Evolutionary conservation across 2,113 vertebrate genomes (phyloP), one percentile per base, ranked within the genome.

Genomic region (Colistium nudipinnis): DNA sequence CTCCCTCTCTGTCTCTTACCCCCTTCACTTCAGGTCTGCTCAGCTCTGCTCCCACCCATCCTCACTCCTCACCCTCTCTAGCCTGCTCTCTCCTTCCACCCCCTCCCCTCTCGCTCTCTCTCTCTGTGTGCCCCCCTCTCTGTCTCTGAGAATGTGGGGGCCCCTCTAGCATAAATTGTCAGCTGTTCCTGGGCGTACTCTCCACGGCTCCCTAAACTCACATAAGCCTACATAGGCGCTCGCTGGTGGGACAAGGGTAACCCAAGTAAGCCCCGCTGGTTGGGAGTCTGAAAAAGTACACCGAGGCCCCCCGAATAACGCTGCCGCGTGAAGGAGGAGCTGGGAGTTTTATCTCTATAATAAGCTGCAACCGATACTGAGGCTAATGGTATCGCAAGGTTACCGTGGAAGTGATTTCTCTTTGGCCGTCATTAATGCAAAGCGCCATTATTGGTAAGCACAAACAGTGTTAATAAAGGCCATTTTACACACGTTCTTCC

Each of bases 151-250:
- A 92, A 90, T 90, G 89, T 89, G 83, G 89, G 89, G 89, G 87
- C 91, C 88, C 88, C 88, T 83, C 88, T 82, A 82, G 88, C 85
- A 89, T 87, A 91, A 89, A 92, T 89, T 90, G 89, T 91, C 89
- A 92, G 90, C 90, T 92, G 90, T 90, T 90, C 88, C 89, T 90
- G 89, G 88, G 90, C 90, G 89, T 87, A 63, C 84, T 81, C 84
- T 86, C 82, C 81, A 84, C 61, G 80, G 87, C 87, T 88, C 88
- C 88, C 88, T 86, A 89, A 90, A 89, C 89, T 88, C 88, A 83
- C 80, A 85, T 88, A 90, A 86, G 87, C 88, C 74, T 36, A 51
- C 77, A 77, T 77, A 69, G 76, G 84, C 81, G 79, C 81, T 41
- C 57, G 52, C 80, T 70, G 85, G 70, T 78, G 80, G 86, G 78